Conservation (phyloP, 2,797 vertebrate genomes). For the Sebastes diploproa region DNA sequence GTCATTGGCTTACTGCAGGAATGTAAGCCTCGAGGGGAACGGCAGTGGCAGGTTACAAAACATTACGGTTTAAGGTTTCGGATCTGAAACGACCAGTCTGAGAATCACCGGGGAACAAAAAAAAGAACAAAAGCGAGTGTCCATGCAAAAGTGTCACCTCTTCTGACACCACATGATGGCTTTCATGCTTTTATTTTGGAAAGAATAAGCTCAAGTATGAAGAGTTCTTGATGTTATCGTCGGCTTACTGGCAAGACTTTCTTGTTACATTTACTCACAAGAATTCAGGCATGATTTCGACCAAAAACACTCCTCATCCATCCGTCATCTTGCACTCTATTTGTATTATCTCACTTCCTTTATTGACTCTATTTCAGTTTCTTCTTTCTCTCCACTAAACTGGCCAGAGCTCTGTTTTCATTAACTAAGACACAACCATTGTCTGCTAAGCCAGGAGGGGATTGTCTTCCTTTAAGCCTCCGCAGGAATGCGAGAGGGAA, state of each 20-base stretch:
- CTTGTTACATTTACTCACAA: not conserved
- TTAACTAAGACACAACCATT: constrained; percentile 11
- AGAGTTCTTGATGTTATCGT: not conserved
- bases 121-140: constrained; percentile 34
- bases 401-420: constrained; percentile 14
- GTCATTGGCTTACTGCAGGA: constrained; percentile 59
- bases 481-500: not conserved
- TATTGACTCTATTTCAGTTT: not conserved
- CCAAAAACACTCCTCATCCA: not conserved
- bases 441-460: constrained; percentile 25
- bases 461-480: constrained; percentile 35
- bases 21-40: constrained; percentile 46
- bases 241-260: not conserved
- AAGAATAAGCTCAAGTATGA: constrained; percentile 16
- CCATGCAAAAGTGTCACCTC: constrained; percentile 28
- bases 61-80: constrained; percentile 45
- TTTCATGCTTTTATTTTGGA: constrained; percentile 30
- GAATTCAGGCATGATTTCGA: not conserved
- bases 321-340: constrained; percentile 1
- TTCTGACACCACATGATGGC: not conserved
- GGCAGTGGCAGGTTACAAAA: constrained; percentile 54
- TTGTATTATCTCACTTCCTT: not conserved
- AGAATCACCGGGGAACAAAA: not conserved
- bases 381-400: constrained; percentile 5
- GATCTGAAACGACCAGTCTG: constrained; percentile 56